Evolutionary conservation across 2,888 invertebrate genomes (phyloP).

Genomic region (Hydraecia micacea): DNA sequence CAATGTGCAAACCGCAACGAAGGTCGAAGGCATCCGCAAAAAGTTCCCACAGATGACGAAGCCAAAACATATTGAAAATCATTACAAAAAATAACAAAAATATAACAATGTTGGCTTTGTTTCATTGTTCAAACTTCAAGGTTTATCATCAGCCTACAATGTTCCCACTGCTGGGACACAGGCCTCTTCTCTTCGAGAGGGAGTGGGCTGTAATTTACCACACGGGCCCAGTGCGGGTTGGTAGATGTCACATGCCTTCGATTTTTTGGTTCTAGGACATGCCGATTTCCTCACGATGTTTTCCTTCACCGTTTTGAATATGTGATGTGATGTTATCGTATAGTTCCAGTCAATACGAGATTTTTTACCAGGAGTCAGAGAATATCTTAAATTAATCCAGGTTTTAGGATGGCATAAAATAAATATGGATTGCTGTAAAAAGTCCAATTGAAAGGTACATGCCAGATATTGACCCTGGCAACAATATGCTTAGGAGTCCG

Average conservation of each 20-base stretch:
- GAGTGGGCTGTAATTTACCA: not conserved
- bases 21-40: conserved; percentile 16
- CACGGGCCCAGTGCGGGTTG: not conserved
- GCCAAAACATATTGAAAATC: conserved; percentile 27
- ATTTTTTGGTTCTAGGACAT: not conserved
- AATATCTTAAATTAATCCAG: no score
- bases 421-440: no score
- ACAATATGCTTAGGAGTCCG: no score
- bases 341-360: no score
- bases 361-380: no score
- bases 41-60: conserved; percentile 20
- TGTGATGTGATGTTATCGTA: no score
- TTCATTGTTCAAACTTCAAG: conserved; percentile 30
- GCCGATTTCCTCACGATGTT: not conserved
- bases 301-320: not conserved
- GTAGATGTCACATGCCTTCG: not conserved
- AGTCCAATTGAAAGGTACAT: no score
- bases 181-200: not conserved
- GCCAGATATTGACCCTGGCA: no score
- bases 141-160: not conserved
- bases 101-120: conserved; percentile 11
- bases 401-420: no score
- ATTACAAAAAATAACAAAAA: conserved; percentile 28
- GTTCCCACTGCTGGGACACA: not conserved
- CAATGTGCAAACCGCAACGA: not conserved